These are phyloP conservation scores for Puntigrus tetrazona DNA, from an alignment of 2,113 vertebrate species.

Conservation along the genomic window DNA sequence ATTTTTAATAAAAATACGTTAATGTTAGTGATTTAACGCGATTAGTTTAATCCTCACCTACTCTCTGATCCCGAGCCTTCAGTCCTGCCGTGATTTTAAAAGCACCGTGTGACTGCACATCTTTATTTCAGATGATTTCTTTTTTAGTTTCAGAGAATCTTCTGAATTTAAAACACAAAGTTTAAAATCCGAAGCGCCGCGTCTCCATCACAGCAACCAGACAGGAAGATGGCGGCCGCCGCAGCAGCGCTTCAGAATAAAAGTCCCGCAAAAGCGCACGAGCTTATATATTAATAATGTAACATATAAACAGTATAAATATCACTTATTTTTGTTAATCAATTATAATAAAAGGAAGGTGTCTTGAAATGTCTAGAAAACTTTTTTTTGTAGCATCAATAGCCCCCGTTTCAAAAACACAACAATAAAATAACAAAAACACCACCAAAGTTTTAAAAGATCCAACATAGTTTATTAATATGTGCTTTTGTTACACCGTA, in stretches of 20 bases:
- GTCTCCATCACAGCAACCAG: slow-evolving; percentile 18
- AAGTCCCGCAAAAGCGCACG: not conserved
- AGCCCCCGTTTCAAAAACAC: no score
- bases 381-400: not conserved
- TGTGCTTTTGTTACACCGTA: slow-evolving; percentile 41
- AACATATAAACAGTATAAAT: no score
- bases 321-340: no score
- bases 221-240: not conserved
- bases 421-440: not conserved
- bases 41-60: slow-evolving; percentile 27
- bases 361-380: not conserved
- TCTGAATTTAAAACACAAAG: not conserved
- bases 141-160: not conserved
- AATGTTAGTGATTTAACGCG: not conserved
- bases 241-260: not conserved
- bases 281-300: no score
- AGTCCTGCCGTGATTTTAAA: not conserved
- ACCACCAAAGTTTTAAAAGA: not conserved
- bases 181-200: slow-evolving; percentile 3
- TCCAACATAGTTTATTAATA: slow-evolving; percentile 38
- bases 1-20: not conserved
- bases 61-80: no score
- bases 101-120: not conserved
- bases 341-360: not conserved
- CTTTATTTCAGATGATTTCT: not conserved